Percentiles rank a stretch among this genome's conserved stretches.
These are phyloP conservation scores for Cremastobaeus sp. DNA, from an alignment of 2,888 invertebrate species.

Conservation along the genomic window DNA sequence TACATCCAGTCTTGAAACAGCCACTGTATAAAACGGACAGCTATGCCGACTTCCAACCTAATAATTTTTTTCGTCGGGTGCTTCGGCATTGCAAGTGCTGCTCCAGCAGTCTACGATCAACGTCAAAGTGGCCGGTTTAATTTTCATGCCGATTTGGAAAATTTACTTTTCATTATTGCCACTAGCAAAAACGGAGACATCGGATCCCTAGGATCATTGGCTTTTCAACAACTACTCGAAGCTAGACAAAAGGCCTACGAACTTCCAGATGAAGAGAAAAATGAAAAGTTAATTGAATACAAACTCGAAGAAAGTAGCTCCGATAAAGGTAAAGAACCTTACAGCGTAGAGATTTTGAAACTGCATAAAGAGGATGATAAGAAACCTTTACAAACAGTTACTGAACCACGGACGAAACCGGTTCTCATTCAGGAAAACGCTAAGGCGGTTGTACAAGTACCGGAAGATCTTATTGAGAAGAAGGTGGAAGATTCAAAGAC, in stretches of 20 bases:
- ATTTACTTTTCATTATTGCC: slow-evolving; percentile 85
- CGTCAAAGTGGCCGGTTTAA: slow-evolving; percentile 88
- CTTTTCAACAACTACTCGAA: slow-evolving; percentile 42
- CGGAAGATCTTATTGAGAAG: slow-evolving; percentile 1
- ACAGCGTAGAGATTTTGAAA: slow-evolving; percentile 63
- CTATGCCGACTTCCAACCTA: slow-evolving; percentile 1
- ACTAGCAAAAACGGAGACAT: slow-evolving; percentile 68
- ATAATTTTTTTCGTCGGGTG: neutral
- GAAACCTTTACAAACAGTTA: neutral
- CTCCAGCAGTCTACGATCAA: slow-evolving; percentile 82
- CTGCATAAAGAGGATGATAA: slow-evolving; percentile 39
- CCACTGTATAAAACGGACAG: slow-evolving; percentile 9
- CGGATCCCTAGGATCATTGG: slow-evolving; percentile 39
- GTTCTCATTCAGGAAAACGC: slow-evolving; percentile 37
- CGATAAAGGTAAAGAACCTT: slow-evolving; percentile 62
- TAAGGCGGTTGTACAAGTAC: neutral
- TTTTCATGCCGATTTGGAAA: slow-evolving; percentile 86
- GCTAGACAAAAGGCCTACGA: slow-evolving; percentile 62
- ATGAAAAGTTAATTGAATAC: slow-evolving; percentile 59
- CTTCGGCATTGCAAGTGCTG: slow-evolving; percentile 62
- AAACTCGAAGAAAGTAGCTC: slow-evolving; percentile 50
- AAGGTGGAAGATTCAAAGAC: slow-evolving; percentile 19
- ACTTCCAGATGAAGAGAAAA: slow-evolving; percentile 67
- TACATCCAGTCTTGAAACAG: slow-evolving; percentile 19
- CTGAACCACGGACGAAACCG: slow-evolving; percentile 41